phyloP scores from a whole-genome alignment of 2,797 vertebrate species.

The Channa striata region DNA sequence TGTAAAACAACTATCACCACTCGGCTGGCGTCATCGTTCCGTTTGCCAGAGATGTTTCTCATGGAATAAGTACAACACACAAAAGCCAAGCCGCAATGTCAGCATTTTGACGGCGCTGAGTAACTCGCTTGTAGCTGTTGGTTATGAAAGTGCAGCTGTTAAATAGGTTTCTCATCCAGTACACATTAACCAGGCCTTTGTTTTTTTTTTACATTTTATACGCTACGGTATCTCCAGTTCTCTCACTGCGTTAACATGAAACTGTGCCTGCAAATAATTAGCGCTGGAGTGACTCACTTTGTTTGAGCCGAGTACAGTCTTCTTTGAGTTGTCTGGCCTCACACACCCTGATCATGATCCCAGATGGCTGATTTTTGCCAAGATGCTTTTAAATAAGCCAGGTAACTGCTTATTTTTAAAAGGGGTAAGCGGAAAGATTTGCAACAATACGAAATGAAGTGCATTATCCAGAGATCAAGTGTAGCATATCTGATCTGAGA shows the following conservation, averaged over 20 bases:
- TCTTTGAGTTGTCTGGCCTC: conserved; percentile 11
- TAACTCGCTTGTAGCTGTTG: conserved; percentile 10
- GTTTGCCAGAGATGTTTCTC: conserved; percentile 19
- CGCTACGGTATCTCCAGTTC: background rate
- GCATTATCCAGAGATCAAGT: background rate
- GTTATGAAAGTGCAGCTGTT: conserved; percentile 26
- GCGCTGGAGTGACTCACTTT: conserved; percentile 43
- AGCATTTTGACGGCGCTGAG: conserved; percentile 6
- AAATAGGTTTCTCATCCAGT: conserved; percentile 27
- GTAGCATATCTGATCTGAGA: conserved; percentile 1
- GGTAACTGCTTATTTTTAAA: background rate
- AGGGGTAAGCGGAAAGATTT: background rate
- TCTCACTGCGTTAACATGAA: conserved; percentile 18
- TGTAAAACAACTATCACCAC: conserved; percentile 30
- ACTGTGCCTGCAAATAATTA: conserved; percentile 46
- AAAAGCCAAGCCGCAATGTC: conserved; percentile 8
- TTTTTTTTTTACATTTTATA: conserved; percentile 27
- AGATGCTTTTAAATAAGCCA: conserved; percentile 11
- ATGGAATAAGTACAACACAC: conserved; percentile 8
- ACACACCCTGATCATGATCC: background rate
- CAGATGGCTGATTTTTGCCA: conserved; percentile 1
- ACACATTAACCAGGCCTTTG: background rate
- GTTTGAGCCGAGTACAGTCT: conserved; percentile 22
- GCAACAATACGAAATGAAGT: background rate
- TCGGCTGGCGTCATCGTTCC: conserved; percentile 12